Percentiles rank a stretch among this genome's conserved stretches.
Conservation (phyloP, 2,113 vertebrate species). For the Erythrocercus mccallii region DNA sequence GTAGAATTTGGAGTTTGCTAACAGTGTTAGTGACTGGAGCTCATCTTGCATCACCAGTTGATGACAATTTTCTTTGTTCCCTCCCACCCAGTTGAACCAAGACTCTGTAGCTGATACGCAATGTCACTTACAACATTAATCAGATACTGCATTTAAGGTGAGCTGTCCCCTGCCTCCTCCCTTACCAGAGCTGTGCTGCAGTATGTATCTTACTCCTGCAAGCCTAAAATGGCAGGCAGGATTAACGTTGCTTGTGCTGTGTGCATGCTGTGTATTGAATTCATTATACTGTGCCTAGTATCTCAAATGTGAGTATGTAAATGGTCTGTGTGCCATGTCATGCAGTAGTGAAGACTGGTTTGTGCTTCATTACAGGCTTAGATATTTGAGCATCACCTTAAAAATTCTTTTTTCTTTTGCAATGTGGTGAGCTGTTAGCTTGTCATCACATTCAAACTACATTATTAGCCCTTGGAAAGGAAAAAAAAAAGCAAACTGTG, state of each 20-base stretch:
- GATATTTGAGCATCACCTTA: conserved; percentile 72
- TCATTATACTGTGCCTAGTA: conserved; percentile 79
- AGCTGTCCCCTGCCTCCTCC: conserved; percentile 78
- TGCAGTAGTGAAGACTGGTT: conserved; percentile 70
- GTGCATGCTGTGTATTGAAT: conserved; percentile 80
- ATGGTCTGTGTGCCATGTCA: conserved; percentile 76
- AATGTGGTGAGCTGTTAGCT: conserved; percentile 63
- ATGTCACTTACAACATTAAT: conserved; percentile 89
- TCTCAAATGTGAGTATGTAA: conserved; percentile 82
- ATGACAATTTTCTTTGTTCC: conserved; percentile 81
- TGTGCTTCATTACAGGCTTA: conserved; percentile 72
- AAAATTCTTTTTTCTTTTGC: conserved; percentile 73
- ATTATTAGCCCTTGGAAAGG: conserved; percentile 63
- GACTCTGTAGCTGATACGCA: conserved; percentile 87
- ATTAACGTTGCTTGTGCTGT: conserved; percentile 80
- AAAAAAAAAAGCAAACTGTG: conserved; percentile 72
- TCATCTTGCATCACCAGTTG: conserved; percentile 82
- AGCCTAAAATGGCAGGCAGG: conserved; percentile 83
- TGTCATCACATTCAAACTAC: conserved; percentile 73
- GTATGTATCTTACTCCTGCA: conserved; percentile 71
- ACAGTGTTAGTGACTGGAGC: conserved; percentile 73
- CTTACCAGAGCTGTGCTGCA: conserved; percentile 71
- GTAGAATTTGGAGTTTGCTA: conserved; percentile 79
- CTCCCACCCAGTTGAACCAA: conserved; percentile 82
- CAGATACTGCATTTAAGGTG: conserved; percentile 87